Base-by-base conservation (phyloP, 1,140 invertebrate species). In the Drosophila takahashii region DNA sequence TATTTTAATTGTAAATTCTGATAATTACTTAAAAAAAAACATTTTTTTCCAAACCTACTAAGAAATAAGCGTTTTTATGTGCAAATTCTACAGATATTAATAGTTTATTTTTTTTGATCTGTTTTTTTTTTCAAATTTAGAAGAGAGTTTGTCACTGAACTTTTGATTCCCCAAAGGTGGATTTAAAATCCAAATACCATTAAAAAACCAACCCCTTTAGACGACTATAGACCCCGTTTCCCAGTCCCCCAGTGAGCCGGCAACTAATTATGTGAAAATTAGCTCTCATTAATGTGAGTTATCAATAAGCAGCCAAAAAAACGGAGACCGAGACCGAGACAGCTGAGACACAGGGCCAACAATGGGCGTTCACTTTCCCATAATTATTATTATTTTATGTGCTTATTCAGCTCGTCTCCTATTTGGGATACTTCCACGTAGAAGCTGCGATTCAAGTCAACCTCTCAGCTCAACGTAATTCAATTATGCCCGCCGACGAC, bases 361-460 rank as follows among this genome's bases (percentile, higher is more conserved):
- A 87, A 85, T 85, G 77, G 81, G 78, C 81, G 81, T 81, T 71
- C 60, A 76, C 75, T 87, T 87, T 87, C 83, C 67, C 83, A 89
- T 87, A 89, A 79, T 87, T 86, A 86, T 86, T 70, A 70, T 70
- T 70, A 70, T 70, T 70, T 70, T 66, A 45, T 67, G 29, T 18
- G 45, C 53, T 65, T 54, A 45, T 54, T n/a, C 64, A 50, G 44
- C 15, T 36, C 15, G 48, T 56, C 75, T 59, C 39, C 41, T 62
- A 47, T 53, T 62, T 37, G 67, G 61, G 51, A 37, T 56, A 50
- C 69, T 71, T 57, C 34, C 71, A 72, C 34, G 27, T 62, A 51
- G 11, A 57, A 27, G 59, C 58, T 53, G 65, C 27, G 59, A 27
- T 18, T 22, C 4, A 44, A 16, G 16, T 44, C 41, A 13, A n/a